Percentiles rank a stretch among this genome's conserved stretches.
phyloP scores from a whole-genome alignment of 1,140 invertebrate genomes.

The Hyposmocoma kahamanoa region DNA sequence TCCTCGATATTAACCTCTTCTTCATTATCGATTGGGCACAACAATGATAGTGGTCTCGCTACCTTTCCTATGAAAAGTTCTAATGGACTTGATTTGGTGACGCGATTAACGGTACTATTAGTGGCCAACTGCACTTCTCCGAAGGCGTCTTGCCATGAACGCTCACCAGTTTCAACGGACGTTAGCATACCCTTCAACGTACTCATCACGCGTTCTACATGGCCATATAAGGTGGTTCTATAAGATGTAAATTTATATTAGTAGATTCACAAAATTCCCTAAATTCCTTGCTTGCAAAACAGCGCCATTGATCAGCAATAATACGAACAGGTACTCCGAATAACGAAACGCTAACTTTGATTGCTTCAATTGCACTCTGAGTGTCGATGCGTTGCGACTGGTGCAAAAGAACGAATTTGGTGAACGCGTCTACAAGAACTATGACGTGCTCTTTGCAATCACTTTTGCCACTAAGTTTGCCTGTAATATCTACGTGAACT shows the following conservation, averaged over 20 bases:
- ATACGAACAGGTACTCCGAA: conserved; percentile 21
- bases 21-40: conserved; percentile 14
- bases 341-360: conserved; percentile 12
- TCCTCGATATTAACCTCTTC: conserved; percentile 6
- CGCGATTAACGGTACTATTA: conserved; percentile 16
- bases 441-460: conserved; percentile 23
- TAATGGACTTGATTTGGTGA: conserved; percentile 14
- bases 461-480: conserved; percentile 26
- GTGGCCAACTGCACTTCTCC: conserved; percentile 18
- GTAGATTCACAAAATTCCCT: conserved; percentile 12
- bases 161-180: conserved; percentile 6
- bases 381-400: conserved; percentile 21
- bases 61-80: conserved; percentile 22
- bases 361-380: conserved; percentile 5
- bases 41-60: conserved; percentile 28
- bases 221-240: conserved; percentile 35
- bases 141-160: conserved; percentile 9
- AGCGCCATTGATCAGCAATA: conserved; percentile 23
- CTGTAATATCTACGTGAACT: conserved; percentile 27
- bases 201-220: conserved; percentile 36
- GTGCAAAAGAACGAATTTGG: conserved; percentile 33
- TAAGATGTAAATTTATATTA: conserved; percentile 24
- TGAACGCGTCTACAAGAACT: conserved; percentile 40
- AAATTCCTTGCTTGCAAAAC: conserved; percentile 22
- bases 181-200: conserved; percentile 21